Base-by-base conservation (phyloP, 2,888 invertebrate species). In the Cerastis rubricosa region DNA sequence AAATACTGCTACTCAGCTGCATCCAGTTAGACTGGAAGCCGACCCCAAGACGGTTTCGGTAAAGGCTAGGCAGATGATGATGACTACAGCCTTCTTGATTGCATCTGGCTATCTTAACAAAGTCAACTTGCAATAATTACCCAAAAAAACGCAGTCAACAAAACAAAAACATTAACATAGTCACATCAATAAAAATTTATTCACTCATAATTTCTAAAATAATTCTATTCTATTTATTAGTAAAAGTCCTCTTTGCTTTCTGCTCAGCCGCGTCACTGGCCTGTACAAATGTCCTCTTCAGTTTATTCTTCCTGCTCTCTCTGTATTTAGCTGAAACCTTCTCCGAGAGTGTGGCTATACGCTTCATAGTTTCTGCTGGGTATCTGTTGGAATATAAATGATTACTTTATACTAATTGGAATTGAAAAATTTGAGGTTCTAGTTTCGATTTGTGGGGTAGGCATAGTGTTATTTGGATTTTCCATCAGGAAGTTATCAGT, bases 181-280 rank as follows among this genome's bases (percentile, higher is more conserved):
- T 25, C 25, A 40, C 45, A 54, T 6, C 47, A 72, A 45, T 22
- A 69, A n/a, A n/a, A 17, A 35, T 67, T 47, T 82, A 61, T 61
- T 49, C 45, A 61, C 80, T 17, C 54, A 54, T 59, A n/a, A 51
- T 61, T 47, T 25, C n/a, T 19, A 57, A 9, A 68, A 49, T 71
- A 61, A 63, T 76, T 63, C 49, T n/a, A 45, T 25, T 45, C 22
- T 79, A 77, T 47, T 80, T 77, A 14, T 88, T 93, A 51, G 66
- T 94, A 49, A 92, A 95, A 2, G 89, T 93, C 6, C 96, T 89
- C 73, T 98, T 98, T 47, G 97, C 98, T 91, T 98, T 98, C 64
- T 97, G 97, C 89, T 98, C 98, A 0, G 98, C 98, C 0, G 98
- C 98, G 87, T 98, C 98, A 17, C 98, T 98, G 17, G 98, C 98